Base-by-base conservation (phyloP, 2,113 vertebrate species). In the Panurus biarmicus region DNA sequence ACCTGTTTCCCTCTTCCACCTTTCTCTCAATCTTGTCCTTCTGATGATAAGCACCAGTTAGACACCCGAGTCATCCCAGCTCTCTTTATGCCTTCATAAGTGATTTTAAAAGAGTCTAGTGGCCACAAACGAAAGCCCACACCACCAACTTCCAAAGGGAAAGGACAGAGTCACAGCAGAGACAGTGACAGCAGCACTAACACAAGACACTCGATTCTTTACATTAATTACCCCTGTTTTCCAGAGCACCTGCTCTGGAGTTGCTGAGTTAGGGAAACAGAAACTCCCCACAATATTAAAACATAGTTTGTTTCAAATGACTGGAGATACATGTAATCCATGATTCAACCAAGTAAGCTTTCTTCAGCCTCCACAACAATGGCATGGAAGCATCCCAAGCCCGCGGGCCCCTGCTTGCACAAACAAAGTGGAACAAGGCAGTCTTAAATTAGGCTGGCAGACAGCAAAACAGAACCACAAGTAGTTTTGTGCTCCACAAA, bases 391-490 rank as follows among this genome's bases (percentile, higher is more conserved):
- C 25, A n/a, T 12, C 31, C 51, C 61, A 65, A 62, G n/a, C 40
- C 50, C 0, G 0, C 67, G 83, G 50, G 50, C 8, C 12, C 10
- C 45, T 18, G 31, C 62, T 40, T 61, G 69, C 56, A 65, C 38
- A 31, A 69, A 45, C 6, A 0, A 47, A 83, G 31, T 0, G 25
- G 3, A 64, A 23, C 11, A 29, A 4, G 5, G 6, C 35, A 33
- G 12, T 16, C 45, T 35, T 35, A 23, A 28, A 54, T 45, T 5
- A 62, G 57, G 31, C 50, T 36, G 48, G 50, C 69, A 77, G 51
- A 40, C 25, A 33, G 65, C 18, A 47, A n/a, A 71, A 38, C 0
- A 33, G n/a, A 77, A 57, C 65, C 28, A 53, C 42, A 11, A 13
- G 26, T 8, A 24, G 9, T 47, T 81, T 10, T 81, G 35, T 71